Conservation (phyloP, 2,888 invertebrate genomes). For the Tetanocera ferruginea region DNA sequence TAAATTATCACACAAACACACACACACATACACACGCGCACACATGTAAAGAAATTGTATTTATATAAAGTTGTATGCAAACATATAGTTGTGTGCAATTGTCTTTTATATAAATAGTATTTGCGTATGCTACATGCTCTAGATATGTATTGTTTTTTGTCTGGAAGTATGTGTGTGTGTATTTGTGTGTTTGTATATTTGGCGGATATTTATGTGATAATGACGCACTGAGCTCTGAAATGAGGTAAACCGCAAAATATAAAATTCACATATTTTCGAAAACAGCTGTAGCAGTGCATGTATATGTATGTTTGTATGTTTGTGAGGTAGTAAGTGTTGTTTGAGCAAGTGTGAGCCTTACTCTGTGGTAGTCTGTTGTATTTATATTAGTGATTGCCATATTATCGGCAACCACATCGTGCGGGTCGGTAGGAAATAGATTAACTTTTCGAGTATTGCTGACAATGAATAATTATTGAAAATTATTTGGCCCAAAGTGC, state of each 20-base stretch:
- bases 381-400: constrained; percentile 32
- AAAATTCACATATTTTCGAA: constrained; percentile 33
- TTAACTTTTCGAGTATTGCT: constrained; percentile 35
- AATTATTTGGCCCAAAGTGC: constrained; percentile 21
- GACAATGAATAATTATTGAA: constrained; percentile 41
- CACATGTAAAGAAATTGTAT: neutral
- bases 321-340: constrained; percentile 1
- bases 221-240: constrained; percentile 25
- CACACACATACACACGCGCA: constrained; percentile 1
- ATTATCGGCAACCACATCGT: constrained; percentile 35
- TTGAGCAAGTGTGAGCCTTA: constrained; percentile 4
- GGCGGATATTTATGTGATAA: constrained; percentile 33
- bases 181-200: neutral
- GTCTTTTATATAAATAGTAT: neutral
- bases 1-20: neutral
- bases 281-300: constrained; percentile 14
- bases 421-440: constrained; percentile 32
- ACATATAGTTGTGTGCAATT: neutral
- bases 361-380: constrained; percentile 10
- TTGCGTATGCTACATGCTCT: neutral
- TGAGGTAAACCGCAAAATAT: constrained; percentile 36
- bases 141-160: neutral
- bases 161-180: too few species aligned
- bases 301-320: neutral
- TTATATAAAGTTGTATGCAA: neutral